Evolutionary conservation across 2,797 vertebrate genomes (phyloP), one percentile per base, ranked within the genome.

Genomic region (Lacerta viridis): DNA sequence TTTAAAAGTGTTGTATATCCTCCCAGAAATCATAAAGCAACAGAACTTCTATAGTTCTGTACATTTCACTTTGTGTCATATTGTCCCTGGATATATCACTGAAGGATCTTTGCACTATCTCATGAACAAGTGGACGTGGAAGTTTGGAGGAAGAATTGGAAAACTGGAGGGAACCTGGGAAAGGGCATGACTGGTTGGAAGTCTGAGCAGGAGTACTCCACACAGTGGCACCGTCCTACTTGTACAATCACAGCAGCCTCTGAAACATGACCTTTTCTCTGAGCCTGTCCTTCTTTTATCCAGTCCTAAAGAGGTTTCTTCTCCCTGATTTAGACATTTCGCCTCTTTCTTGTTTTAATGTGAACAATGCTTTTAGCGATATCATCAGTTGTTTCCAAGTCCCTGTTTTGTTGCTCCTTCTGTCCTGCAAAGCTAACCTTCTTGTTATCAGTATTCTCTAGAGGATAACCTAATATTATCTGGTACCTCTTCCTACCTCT

Each of bases 351-450:
- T 27, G 23, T 10, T 33, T 79, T 17, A 11, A 43, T 78, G n/a
- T 23, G 25, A 66, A 66, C 7, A 64, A 27, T n/a, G 33, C 36
- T 64, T 55, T 8, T 1, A 43, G 64, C 55, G 59, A 64, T 36
- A 20, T 18, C 20, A 82, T 84, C 75, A 55, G 5, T 50, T 88
- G 33, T 13, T 18, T 66, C 27, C 39, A 79, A 43, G 2, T 20
- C 50, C 43, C 9, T 1, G 1, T 55, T 3, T 1, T 13, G 3
- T 78, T 91, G 64, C 27, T 23, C 0, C 33, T 64, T 2, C 50
- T 8, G 59, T 86, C 87, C 89, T 80, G n/a, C 84, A 85, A 89
- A 92, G 76, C 13, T 90, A 20, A 74, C 3, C 29, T 92, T 72
- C 17, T 46, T 46, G 59, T 41, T 33, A 85, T 72, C 74, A 33